Evolutionary conservation across 1,140 invertebrate species (phyloP), one percentile per base, ranked within the genome.

Genomic region (Temnothorax curvispinosus): DNA sequence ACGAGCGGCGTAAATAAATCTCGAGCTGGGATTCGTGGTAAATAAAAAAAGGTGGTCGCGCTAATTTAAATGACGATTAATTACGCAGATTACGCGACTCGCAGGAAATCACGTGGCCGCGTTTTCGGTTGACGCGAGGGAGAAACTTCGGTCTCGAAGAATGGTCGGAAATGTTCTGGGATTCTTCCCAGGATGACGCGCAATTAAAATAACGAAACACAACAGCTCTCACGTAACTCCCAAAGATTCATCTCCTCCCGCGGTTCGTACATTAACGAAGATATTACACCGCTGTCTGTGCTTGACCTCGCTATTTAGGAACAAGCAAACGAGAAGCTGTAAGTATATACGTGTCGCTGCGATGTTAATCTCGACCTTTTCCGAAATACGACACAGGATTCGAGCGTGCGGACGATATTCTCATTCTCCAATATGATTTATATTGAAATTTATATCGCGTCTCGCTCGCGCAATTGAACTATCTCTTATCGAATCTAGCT

Each of bases 91-190:
- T 52, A 47, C 41, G 27, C 21, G 74, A 41, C 71, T 82, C 86
- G 18, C 75, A 52, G 65, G 78, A 82, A 71, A 87, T 47, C 85
- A 58, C 47, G 54, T 27, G 77, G 52, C 80, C 44, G 52, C 60
- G 27, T 81, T 74, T 87, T 62, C 54, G 76, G 76, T 90, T 71
- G 78, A 41, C 38, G 58, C 69, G 64, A 77, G 27, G 27, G 27
- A 82, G 52, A 84, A 50, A 74, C 69, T 87, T 81, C 54, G 81
- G 27, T 2, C 11, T 27, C 0, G 21, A 58, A 90, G 90, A 92
- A 92, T 92, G 74, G 85, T 92, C 71, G 89, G 91, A 91, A 92
- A 89, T 64, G 52, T 80, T 71, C 89, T 92, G 91, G 86, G 91
- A 92, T 87, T 72, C 74, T 92, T 92, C 91, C 88, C 91, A 92